These are phyloP conservation scores for Spea bombifrons DNA, from an alignment of 2,113 vertebrate genomes.

Conservation along the genomic window DNA sequence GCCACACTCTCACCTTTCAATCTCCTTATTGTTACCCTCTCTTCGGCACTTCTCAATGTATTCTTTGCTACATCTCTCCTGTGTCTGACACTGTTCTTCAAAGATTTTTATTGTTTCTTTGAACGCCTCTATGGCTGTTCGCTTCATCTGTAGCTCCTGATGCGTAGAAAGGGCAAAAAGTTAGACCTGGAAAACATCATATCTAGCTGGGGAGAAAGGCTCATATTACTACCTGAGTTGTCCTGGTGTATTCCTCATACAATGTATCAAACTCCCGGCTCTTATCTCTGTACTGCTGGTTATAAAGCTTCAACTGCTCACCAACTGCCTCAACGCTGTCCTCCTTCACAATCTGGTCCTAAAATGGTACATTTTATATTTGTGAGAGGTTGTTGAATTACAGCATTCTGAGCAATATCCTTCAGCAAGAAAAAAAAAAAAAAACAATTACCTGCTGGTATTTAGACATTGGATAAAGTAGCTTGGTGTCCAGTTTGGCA, in stretches of 20 bases:
- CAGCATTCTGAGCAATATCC: no score
- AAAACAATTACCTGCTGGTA: constrained; percentile 70
- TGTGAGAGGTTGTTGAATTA: no score
- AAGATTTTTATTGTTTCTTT: constrained; percentile 82
- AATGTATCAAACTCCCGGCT: constrained; percentile 76
- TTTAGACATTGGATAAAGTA: constrained; percentile 77
- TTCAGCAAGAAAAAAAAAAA: background rate
- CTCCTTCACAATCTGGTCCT: constrained; percentile 66
- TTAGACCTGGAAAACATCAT: background rate
- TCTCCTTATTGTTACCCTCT: constrained; percentile 77
- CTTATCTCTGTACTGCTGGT: constrained; percentile 80
- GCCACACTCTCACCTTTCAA: constrained; percentile 66
- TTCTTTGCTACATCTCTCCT: constrained; percentile 76
- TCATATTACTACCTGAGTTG: constrained; percentile 65
- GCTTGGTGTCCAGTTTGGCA: constrained; percentile 73
- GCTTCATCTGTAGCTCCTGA: constrained; percentile 80
- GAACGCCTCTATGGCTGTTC: constrained; percentile 75
- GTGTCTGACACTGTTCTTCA: constrained; percentile 76
- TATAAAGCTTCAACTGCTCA: constrained; percentile 75
- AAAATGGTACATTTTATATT: background rate
- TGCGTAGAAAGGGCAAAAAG: background rate
- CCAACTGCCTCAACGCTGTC: constrained; percentile 75
- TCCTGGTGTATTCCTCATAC: constrained; percentile 75
- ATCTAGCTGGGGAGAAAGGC: background rate
- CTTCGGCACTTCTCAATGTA: constrained; percentile 74